A percentile compares a stretch with the other conserved stretches of the same genome.
These are phyloP conservation scores for Neosilurus hyrtlii DNA, from an alignment of 2,797 vertebrate species.

Conservation along the genomic window DNA sequence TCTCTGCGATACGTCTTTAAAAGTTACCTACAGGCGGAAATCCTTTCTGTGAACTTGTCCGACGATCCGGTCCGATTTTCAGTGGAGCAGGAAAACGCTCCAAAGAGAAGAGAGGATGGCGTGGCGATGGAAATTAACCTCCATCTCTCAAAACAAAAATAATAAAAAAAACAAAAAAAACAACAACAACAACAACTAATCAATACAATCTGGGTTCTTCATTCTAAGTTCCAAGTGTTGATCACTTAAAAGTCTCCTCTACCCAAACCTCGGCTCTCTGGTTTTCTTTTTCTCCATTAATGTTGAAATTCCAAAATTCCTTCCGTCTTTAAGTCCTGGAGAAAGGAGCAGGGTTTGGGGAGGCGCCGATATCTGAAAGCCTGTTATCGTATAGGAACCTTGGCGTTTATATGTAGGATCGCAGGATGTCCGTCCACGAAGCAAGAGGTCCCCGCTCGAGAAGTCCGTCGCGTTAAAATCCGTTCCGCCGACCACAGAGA, in stretches of 20 bases:
- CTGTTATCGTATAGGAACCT: conserved; percentile 61
- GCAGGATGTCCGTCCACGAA: conserved; percentile 56
- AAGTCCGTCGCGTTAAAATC: background rate
- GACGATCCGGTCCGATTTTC: conserved; percentile 57
- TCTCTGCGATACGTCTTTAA: conserved; percentile 77
- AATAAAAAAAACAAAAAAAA: background rate
- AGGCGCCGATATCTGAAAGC: conserved; percentile 53
- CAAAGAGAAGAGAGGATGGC: conserved; percentile 39
- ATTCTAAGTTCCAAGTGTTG: conserved; percentile 23
- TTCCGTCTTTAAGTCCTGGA: conserved; percentile 51
- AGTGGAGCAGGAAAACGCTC: conserved; percentile 32
- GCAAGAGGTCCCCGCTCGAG: conserved; percentile 21
- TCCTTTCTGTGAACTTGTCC: conserved; percentile 70
- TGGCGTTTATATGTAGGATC: conserved; percentile 56
- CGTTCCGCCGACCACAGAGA: conserved; percentile 26
- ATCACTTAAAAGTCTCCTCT: background rate
- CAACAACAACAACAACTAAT: background rate
- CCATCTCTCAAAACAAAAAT: background rate
- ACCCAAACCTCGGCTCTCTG: conserved; percentile 33
- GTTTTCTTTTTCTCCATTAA: conserved; percentile 42
- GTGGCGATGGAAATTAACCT: conserved; percentile 45
- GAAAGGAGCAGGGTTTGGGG: conserved; percentile 57
- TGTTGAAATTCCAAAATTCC: background rate
- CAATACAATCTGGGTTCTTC: conserved; percentile 1
- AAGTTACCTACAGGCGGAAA: conserved; percentile 71